Evolutionary conservation across 2,797 vertebrate genomes (phyloP), one percentile per base, ranked within the genome.

Genomic region (Glossophaga mutica): DNA sequence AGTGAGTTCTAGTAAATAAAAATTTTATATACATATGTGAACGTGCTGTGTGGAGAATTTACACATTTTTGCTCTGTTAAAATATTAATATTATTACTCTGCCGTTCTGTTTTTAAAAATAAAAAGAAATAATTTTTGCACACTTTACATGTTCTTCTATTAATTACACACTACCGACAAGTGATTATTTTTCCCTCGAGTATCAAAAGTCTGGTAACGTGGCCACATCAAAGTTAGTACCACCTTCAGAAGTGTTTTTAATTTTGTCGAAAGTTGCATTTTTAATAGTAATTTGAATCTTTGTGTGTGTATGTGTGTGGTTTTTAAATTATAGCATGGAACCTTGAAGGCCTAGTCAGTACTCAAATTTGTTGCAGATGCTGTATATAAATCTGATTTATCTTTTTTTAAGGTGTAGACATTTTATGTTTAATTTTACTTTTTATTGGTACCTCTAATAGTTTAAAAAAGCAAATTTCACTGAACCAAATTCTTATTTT

Each of bases 271-370:
- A 97, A 98, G 95, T 97, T 90, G 32, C 81, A n/a, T 98, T 98
- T 98, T 97, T 98, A 98, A 94, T 93, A 97, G 95, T 91, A 97
- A 97, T 92, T 96, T 94, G 21, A 97, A 91, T 86, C 92, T 86
- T 91, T 55, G 95, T 96, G 96, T 97, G 97, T 76, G 57, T 77
- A 26, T 68, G 55, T 81, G 37, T 92, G 91, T 97, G 98, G 95
- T 97, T 98, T 98, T 96, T 96, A 97, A 98, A 98, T 98, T 97
- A 97, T 1, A 96, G 87, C 97, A 97, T 96, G 91, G 97, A 98
- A 97, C 96, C 97, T 22, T 96, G 97, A 96, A 97, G 96, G 91
- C 93, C 92, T 98, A 95, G 88, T 94, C 93, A 88, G 29, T 26
- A 84, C 91, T 81, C 95, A 97, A 83, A 97, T 96, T 90, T 96